Percentiles rank a stretch among this genome's conserved stretches.
phyloP scores from a whole-genome alignment of 2,113 vertebrate species.

The Thryonomys swinderianus region DNA sequence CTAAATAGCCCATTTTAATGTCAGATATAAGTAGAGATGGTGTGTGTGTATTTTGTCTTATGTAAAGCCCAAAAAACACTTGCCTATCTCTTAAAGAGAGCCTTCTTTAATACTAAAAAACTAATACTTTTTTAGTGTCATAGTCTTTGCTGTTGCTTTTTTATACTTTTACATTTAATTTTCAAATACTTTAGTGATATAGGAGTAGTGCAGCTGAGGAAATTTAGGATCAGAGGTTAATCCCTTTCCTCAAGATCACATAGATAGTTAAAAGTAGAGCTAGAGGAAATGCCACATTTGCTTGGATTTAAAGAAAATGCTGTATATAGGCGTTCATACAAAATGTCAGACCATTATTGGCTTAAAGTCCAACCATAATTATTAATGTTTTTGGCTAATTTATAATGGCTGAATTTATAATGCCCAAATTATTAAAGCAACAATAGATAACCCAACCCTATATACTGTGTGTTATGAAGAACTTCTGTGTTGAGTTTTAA shows the following conservation, averaged over 20 bases:
- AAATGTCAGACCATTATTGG: background rate
- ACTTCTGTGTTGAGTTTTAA: background rate
- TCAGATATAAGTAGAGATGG: slow-evolving; percentile 11
- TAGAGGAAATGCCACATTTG: slow-evolving; percentile 44
- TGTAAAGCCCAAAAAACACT: too few species aligned
- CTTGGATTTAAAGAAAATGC: slow-evolving; percentile 35
- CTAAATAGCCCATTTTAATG: background rate
- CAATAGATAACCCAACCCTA: background rate
- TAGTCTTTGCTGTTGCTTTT: background rate
- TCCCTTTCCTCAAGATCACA: slow-evolving; percentile 47
- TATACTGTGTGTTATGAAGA: background rate
- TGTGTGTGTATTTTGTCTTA: background rate
- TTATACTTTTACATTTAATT: slow-evolving; percentile 61
- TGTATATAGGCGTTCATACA: background rate
- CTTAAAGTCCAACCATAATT: slow-evolving; percentile 32
- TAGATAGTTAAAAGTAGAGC: slow-evolving; percentile 28
- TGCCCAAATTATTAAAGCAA: slow-evolving; percentile 8
- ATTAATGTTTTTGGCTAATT: background rate
- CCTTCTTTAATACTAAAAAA: background rate
- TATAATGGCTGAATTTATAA: slow-evolving; percentile 31
- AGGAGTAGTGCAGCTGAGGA: slow-evolving; percentile 31
- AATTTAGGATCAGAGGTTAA: slow-evolving; percentile 35
- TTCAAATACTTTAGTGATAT: slow-evolving; percentile 32
- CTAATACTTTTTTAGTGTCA: background rate
- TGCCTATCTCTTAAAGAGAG: slow-evolving; percentile 21